Base-by-base conservation (phyloP, 2,797 vertebrate species). In the Brachyrhaphis roseni region DNA sequence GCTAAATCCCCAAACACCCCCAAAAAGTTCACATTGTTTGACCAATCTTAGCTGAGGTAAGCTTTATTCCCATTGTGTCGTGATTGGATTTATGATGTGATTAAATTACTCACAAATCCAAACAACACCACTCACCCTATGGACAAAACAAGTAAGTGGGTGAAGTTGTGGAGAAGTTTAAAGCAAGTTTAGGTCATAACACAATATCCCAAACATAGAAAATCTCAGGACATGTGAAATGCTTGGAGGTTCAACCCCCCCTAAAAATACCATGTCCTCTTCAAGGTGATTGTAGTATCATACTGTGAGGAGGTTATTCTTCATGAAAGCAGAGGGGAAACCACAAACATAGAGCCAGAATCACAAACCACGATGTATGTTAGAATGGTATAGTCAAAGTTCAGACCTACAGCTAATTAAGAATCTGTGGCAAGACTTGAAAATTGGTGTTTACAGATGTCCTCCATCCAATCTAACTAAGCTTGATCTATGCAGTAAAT, bases 11-110 rank as follows among this genome's bases (percentile, higher is more conserved):
- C 43, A 74, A 78, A 74, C 36, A 82, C 83, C 82, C 59, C 36
- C 77, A 81, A 89, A 10, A 74, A 80, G 86, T 89, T 86, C 82
- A 79, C 83, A 84, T 85, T 83, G 84, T 84, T 85, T 76, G 78
- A 83, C 80, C 85, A 81, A 86, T 72, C 41, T 71, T 41, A n/a
- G 62, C 74, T 16, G n/a, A 68, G 74, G 77, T 88, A 86, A 49
- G n/a, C 6, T 82, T 77, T 59, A 28, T 78, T 71, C 62, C 36
- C 36, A 72, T 86, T 28, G 77, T 46, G 39, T 55, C 31, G n/a
- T 28, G 49, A 70, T 31, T 59, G 57, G 75, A 71, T 20, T 51
- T 51, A 51, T 23, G 23, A 3, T 66, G 18, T 66, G 34, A 20
- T 36, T 39, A 66, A 39, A 20, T 66, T 66, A 11, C 8, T 66